phyloP scores from a whole-genome alignment of 2,113 vertebrate genomes.

The Columbina picui region DNA sequence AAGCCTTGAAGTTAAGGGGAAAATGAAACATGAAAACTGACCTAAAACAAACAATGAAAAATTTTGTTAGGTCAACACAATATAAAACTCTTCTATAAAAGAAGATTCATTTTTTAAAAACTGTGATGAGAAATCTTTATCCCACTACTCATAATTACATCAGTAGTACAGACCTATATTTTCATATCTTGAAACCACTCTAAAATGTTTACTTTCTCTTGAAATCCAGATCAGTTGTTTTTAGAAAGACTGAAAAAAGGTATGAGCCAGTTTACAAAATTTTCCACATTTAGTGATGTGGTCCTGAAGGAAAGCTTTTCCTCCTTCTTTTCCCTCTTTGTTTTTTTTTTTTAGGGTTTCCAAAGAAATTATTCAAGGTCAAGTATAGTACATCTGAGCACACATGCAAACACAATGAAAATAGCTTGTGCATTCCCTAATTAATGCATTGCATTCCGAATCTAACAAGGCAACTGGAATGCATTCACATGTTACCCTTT shows the following conservation, averaged over 20 bases:
- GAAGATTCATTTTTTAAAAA: neutral
- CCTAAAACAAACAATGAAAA: neutral
- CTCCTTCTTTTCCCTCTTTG: neutral
- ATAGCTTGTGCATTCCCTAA: neutral
- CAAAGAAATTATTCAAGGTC: slow-evolving; percentile 33
- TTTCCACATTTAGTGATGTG: neutral
- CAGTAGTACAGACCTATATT: no score
- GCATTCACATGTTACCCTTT: neutral
- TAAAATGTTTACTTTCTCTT: no score
- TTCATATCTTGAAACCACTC: no score
- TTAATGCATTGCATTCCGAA: neutral
- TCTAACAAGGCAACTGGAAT: slow-evolving; percentile 10
- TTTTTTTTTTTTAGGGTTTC: neutral
- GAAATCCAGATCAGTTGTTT: neutral
- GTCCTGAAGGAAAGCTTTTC: neutral
- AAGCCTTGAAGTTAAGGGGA: neutral
- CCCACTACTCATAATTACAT: no score
- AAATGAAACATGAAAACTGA: neutral
- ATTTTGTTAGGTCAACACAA: neutral
- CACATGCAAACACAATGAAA: neutral
- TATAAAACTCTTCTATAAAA: neutral
- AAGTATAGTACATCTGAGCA: neutral
- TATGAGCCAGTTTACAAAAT: neutral
- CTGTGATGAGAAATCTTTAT: no score
- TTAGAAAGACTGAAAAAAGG: neutral